A percentile compares a stretch with the other conserved stretches of the same genome.
Evolutionary conservation across 2,113 vertebrate genomes (phyloP).

Genomic region (Polypterus bichir): DNA sequence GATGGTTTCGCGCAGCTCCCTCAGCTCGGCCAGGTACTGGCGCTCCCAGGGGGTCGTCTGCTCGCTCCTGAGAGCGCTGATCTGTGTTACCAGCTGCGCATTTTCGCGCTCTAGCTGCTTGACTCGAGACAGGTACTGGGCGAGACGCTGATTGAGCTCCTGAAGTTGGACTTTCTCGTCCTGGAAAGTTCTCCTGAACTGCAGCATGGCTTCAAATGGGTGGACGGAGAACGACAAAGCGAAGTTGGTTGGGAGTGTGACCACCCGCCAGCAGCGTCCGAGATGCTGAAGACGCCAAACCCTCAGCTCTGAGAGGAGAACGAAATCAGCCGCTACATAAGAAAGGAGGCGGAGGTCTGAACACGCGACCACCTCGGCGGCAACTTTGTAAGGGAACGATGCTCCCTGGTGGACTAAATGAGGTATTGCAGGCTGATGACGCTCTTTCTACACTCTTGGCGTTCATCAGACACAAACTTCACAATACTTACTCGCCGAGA

Average conservation of each 20-base stretch:
- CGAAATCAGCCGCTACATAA: no score
- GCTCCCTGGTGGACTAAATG: conserved; percentile 25
- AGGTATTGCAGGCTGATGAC: no score
- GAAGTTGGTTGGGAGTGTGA: no score
- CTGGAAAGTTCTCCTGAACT: conserved; percentile 53
- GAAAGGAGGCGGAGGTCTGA: no score
- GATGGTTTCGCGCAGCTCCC: conserved; percentile 50
- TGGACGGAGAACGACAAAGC: no score
- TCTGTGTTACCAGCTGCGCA: conserved; percentile 48
- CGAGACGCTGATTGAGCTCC: conserved; percentile 66
- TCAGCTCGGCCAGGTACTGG: conserved; percentile 42
- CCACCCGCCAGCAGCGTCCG: no score
- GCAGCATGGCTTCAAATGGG: conserved; percentile 44
- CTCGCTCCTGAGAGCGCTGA: conserved; percentile 42
- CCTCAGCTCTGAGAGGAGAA: no score
- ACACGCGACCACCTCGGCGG: not conserved
- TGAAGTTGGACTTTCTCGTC: conserved; percentile 65
- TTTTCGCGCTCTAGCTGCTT: conserved; percentile 75
- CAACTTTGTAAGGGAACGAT: conserved; percentile 17
- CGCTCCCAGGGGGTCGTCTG: conserved; percentile 32
- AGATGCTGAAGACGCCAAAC: no score
- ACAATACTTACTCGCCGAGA: no score
- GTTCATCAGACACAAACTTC: no score
- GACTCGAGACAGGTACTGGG: conserved; percentile 66
- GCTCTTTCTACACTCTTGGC: no score